Evolutionary conservation across 2,797 vertebrate species (phyloP), one percentile per base, ranked within the genome.

Genomic region (Smutsia temminckii): DNA sequence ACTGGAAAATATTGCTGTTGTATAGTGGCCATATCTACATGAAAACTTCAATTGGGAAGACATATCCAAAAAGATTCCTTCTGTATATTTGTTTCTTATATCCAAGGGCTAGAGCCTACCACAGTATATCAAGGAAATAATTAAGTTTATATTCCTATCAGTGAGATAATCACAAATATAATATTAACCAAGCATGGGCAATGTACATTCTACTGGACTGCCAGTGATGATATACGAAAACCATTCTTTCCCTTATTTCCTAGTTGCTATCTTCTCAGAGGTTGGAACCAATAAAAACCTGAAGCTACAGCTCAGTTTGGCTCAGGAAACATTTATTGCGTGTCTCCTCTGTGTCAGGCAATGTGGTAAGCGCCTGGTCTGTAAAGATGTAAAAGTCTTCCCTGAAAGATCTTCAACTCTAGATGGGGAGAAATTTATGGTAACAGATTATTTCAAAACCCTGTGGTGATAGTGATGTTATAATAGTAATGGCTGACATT

Each of bases 331-430:
- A 77, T 53, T 74, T 69, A 61, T 12, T n/a, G 78, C 88, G 17
- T 25, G 20, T 32, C 5, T 91, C 66, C 27, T 55, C 32, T 63
- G 1, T 59, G 14, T 46, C 17, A 79, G 69, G n/a, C 12, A 55
- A 37, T 42, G 6, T 55, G 11, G 64, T 85, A 80, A 93, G 37
- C 27, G n/a, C 34, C 49, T 27, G 55, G 12, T 92, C 49, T 81
- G 18, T 78, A 68, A 88, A 93, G 71, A 91, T 37, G 16, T 75
- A 69, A 66, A 83, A 34, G 6, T 72, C 74, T 94, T 95, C 59
- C 42, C 42, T 42, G 64, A 59, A 88, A 78, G 61, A 84, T 21
- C 72, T 87, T 68, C 77, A 20, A 12, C 57, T 53, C 63, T 71
- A 16, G 8, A 51, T 57, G 64, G 72, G 46, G 34, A 94, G 61